phyloP scores from a whole-genome alignment of 2,113 vertebrate species.

The Furnarius figulus region DNA sequence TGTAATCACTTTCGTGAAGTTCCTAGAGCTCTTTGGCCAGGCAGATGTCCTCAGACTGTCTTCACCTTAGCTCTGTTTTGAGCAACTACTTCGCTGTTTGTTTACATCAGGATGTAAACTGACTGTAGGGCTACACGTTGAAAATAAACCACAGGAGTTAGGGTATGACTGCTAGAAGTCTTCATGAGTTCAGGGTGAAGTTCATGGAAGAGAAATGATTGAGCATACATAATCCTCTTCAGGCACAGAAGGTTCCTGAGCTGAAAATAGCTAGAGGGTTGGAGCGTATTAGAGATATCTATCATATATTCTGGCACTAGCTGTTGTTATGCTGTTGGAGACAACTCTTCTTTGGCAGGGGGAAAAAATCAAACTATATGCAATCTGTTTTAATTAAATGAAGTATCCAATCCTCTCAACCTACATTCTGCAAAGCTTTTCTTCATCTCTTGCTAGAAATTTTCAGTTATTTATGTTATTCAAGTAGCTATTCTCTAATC shows the following conservation, averaged over 20 bases:
- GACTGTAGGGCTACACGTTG: background rate
- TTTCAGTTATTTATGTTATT: background rate
- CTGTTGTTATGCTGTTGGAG: constrained; percentile 33
- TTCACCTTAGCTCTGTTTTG: background rate
- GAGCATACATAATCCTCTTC: background rate
- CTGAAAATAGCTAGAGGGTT: constrained; percentile 40
- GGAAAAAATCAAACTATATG: constrained; percentile 8
- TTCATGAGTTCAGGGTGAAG: background rate
- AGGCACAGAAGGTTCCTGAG: background rate
- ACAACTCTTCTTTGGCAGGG: constrained; percentile 20
- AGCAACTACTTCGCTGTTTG: background rate
- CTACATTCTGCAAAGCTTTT: background rate
- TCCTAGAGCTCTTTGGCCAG: background rate
- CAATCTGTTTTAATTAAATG: constrained; percentile 59
- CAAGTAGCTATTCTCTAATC: background rate
- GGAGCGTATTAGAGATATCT: constrained; percentile 24
- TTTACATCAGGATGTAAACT: background rate
- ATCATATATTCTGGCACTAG: constrained; percentile 29
- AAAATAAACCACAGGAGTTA: background rate
- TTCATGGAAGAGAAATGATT: background rate
- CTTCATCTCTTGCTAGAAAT: background rate
- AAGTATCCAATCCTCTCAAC: background rate
- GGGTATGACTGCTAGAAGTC: background rate
- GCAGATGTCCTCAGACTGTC: background rate
- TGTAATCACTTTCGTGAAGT: background rate